Evolutionary conservation across 2,888 invertebrate species (phyloP).

Genomic region (Alcis repandata): DNA sequence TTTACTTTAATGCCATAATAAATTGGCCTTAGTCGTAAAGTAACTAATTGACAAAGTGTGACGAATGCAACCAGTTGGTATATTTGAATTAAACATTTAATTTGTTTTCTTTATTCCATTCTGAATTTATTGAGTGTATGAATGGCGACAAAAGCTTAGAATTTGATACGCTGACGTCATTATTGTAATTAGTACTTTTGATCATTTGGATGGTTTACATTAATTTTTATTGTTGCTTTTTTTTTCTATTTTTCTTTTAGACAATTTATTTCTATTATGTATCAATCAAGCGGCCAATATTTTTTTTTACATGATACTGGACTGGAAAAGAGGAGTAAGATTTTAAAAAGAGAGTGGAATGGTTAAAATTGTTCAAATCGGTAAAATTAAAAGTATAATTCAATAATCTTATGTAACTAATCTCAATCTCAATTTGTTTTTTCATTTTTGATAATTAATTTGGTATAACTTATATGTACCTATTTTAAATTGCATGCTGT

Average conservation of each 20-base stretch:
- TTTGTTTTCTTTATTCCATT: conserved; percentile 78
- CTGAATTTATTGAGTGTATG: conserved; percentile 68
- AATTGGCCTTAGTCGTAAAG: conserved; percentile 12
- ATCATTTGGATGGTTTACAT: conserved; percentile 27
- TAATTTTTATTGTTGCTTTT: neutral
- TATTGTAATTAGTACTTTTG: conserved; percentile 64
- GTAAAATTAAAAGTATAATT: too few species aligned
- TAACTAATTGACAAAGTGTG: conserved; percentile 62
- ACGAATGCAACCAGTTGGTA: conserved; percentile 77
- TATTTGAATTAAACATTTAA: conserved; percentile 82
- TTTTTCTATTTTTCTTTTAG: neutral
- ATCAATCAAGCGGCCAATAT: too few species aligned
- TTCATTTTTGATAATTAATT: too few species aligned
- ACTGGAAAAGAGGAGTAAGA: too few species aligned
- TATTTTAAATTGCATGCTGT: too few species aligned
- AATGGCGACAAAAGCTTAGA: conserved; percentile 59
- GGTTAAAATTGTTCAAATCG: too few species aligned
- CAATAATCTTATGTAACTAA: too few species aligned
- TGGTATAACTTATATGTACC: too few species aligned
- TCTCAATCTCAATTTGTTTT: too few species aligned
- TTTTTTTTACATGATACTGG: too few species aligned
- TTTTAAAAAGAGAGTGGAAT: too few species aligned
- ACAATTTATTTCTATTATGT: neutral
- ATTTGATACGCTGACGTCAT: conserved; percentile 77
- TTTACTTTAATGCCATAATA: conserved; percentile 9